Percentiles rank a stretch among this genome's conserved stretches.
Evolutionary conservation across 2,888 invertebrate species (phyloP).

Genomic region (Pachymerium ferrugineum): DNA sequence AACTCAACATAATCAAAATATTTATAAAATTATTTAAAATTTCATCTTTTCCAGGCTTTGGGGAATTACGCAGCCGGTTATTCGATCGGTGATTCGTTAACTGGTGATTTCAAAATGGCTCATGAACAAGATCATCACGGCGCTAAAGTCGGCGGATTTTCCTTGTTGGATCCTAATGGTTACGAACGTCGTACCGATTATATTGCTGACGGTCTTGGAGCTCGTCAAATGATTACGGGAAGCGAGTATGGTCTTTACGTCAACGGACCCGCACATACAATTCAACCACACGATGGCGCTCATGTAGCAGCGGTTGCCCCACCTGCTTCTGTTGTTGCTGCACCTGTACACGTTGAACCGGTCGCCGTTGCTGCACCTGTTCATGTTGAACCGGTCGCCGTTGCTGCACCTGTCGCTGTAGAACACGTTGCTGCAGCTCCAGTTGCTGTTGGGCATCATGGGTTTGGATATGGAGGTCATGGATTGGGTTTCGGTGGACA

Average conservation of each 20-base stretch:
- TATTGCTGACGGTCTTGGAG: conserved; percentile 32
- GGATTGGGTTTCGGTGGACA: no score
- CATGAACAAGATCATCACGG: conserved; percentile 27
- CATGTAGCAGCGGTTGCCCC: not conserved
- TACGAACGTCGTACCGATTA: conserved; percentile 31
- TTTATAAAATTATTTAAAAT: not conserved
- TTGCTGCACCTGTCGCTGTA: not conserved
- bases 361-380: not conserved
- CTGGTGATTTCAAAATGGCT: conserved; percentile 33
- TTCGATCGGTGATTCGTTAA: conserved; percentile 30
- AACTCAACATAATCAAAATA: no score
- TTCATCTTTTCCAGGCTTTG: conserved; percentile 19
- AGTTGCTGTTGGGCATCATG: not conserved
- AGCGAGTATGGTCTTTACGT: conserved; percentile 34
- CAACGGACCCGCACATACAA: conserved; percentile 19
- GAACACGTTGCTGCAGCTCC: not conserved
- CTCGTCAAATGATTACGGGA: conserved; percentile 32
- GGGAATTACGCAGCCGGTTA: conserved; percentile 34
- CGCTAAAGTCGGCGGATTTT: conserved; percentile 28
- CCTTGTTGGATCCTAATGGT: conserved; percentile 28
- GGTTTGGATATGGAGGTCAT: not conserved
- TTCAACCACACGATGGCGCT: conserved; percentile 7
- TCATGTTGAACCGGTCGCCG: not conserved
- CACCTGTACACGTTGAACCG: not conserved
- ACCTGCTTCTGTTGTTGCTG: not conserved